phyloP scores from a whole-genome alignment of 2,888 invertebrate species.

The Ommatoiulus sabulosus region DNA sequence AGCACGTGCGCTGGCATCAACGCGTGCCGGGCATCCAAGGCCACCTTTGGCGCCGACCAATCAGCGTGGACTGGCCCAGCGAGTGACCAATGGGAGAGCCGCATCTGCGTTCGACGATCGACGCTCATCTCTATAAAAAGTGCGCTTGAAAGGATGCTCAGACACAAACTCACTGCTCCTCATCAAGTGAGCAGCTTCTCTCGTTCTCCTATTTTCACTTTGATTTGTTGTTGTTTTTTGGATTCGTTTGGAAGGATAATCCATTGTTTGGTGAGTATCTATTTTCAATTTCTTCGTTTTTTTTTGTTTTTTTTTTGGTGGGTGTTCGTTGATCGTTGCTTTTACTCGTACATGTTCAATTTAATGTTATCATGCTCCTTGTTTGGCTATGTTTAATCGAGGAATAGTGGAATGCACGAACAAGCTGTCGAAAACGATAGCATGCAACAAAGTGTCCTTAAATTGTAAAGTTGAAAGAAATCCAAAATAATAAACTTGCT shows the following conservation, averaged over 20 bases:
- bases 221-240: not conserved
- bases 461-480: too few species aligned
- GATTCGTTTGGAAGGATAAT: constrained; percentile 3
- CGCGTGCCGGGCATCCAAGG: constrained; percentile 23
- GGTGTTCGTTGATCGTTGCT: too few species aligned
- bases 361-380: too few species aligned
- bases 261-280: not conserved
- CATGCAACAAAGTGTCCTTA: too few species aligned
- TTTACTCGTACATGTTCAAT: too few species aligned
- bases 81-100: not conserved
- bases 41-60: not conserved
- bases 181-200: not conserved
- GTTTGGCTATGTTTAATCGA: too few species aligned
- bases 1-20: constrained; percentile 3
- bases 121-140: not conserved
- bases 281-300: too few species aligned
- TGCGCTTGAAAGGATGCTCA: not conserved
- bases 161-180: not conserved
- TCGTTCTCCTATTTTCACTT: not conserved
- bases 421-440: too few species aligned
- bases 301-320: too few species aligned
- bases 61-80: not conserved
- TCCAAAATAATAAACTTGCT: too few species aligned
- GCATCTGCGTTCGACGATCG: not conserved
- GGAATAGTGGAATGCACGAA: too few species aligned